These are phyloP conservation scores for Bembecia ichneumoniformis DNA, from an alignment of 2,888 invertebrate genomes.

Conservation along the genomic window DNA sequence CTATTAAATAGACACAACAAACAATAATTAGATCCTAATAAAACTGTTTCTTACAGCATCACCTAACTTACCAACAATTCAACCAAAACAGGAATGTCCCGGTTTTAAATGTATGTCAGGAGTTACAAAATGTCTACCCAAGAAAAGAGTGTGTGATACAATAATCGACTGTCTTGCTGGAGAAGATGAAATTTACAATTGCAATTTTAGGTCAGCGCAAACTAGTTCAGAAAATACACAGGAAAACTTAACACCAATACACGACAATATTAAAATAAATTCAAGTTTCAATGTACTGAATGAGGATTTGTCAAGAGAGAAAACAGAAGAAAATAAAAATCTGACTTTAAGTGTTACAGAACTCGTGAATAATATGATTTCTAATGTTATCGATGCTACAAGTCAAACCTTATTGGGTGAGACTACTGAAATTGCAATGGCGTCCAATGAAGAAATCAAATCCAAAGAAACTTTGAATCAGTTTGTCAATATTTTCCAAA, in stretches of 20 bases:
- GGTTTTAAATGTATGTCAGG: slow-evolving; percentile 80
- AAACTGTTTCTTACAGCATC: slow-evolving; percentile 28
- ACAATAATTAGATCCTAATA: not conserved
- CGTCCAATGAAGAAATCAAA: not conserved
- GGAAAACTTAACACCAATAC: slow-evolving; percentile 15
- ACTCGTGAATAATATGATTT: no score
- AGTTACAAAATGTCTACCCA: slow-evolving; percentile 77
- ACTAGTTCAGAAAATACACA: slow-evolving; percentile 17
- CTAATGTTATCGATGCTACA: not conserved
- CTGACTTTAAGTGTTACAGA: not conserved
- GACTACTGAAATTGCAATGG: not conserved
- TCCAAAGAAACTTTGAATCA: not conserved
- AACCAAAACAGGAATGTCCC: slow-evolving; percentile 77
- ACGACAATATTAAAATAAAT: no score
- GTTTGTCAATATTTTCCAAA: not conserved
- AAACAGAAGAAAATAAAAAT: not conserved
- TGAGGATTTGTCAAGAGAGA: not conserved
- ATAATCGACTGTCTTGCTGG: slow-evolving; percentile 82
- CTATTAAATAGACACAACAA: not conserved
- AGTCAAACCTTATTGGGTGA: not conserved
- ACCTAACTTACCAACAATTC: slow-evolving; percentile 49
- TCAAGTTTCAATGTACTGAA: not conserved
- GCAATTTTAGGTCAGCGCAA: slow-evolving; percentile 38
- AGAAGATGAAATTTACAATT: slow-evolving; percentile 82
- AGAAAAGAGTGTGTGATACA: slow-evolving; percentile 78